Percentiles rank a stretch among this genome's conserved stretches.
Evolutionary conservation across 2,113 vertebrate genomes (phyloP).

Genomic region (Anguilla rostrata): DNA sequence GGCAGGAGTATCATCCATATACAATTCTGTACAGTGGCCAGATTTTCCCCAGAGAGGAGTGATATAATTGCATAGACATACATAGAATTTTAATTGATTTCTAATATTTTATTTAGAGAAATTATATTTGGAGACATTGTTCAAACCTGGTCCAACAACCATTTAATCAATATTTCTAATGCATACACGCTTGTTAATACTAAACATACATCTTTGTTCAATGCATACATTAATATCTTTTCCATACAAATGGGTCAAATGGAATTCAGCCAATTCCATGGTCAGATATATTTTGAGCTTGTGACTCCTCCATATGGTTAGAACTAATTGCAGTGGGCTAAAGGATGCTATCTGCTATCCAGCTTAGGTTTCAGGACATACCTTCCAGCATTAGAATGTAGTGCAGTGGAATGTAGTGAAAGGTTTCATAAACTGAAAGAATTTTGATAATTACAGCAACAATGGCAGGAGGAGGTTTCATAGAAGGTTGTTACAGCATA

Average conservation of each 20-base stretch:
- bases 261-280: neutral
- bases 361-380: neutral
- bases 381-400: neutral
- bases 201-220: neutral
- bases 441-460: neutral
- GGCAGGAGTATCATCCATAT: constrained; percentile 16
- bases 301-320: constrained; percentile 1
- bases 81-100: neutral
- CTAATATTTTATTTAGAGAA: too few species aligned
- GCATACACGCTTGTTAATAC: neutral
- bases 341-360: neutral
- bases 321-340: neutral
- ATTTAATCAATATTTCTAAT: neutral
- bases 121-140: neutral
- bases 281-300: constrained; percentile 2
- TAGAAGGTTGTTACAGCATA: neutral
- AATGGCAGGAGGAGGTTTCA: neutral
- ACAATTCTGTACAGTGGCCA: neutral
- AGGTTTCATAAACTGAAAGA: constrained; percentile 7
- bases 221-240: neutral
- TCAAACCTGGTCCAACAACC: neutral
- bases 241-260: neutral
- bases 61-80: constrained; percentile 9
- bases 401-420: neutral
- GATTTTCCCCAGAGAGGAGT: constrained; percentile 22